phyloP scores from a whole-genome alignment of 1,140 invertebrate genomes.

The Philotrypesis tridentata region DNA sequence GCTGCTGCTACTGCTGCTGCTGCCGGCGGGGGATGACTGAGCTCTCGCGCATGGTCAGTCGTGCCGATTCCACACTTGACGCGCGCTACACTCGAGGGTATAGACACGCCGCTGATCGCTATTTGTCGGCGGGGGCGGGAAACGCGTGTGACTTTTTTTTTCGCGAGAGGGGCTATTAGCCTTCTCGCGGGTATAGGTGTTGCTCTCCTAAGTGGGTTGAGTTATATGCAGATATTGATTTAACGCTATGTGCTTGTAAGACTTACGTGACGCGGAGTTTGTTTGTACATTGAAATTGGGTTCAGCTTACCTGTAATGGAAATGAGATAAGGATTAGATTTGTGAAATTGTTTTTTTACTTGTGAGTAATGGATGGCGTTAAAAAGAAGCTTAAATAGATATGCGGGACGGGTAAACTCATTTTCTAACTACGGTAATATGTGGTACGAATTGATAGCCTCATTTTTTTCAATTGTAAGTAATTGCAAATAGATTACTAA shows the following conservation, averaged over 20 bases:
- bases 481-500: too few species aligned
- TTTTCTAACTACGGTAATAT: too few species aligned
- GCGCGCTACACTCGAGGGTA: neutral
- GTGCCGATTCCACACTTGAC: neutral
- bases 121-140: neutral
- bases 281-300: neutral
- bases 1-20: constrained; percentile 43
- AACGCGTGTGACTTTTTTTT: neutral
- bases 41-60: constrained; percentile 43
- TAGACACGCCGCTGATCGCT: neutral
- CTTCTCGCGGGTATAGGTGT: too few species aligned
- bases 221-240: neutral
- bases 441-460: too few species aligned
- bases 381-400: too few species aligned
- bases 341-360: too few species aligned
- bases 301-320: neutral
- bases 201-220: too few species aligned
- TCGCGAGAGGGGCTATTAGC: too few species aligned
- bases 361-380: too few species aligned
- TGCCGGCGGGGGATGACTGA: constrained; percentile 23
- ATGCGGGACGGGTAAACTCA: too few species aligned
- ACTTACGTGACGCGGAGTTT: neutral
- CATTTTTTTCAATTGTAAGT: too few species aligned
- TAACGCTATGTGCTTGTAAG: neutral
- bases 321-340: neutral